Percentiles rank a stretch among this genome's conserved stretches.
phyloP scores from a whole-genome alignment of 2,888 invertebrate genomes.

The Penaeus monodon region DNA sequence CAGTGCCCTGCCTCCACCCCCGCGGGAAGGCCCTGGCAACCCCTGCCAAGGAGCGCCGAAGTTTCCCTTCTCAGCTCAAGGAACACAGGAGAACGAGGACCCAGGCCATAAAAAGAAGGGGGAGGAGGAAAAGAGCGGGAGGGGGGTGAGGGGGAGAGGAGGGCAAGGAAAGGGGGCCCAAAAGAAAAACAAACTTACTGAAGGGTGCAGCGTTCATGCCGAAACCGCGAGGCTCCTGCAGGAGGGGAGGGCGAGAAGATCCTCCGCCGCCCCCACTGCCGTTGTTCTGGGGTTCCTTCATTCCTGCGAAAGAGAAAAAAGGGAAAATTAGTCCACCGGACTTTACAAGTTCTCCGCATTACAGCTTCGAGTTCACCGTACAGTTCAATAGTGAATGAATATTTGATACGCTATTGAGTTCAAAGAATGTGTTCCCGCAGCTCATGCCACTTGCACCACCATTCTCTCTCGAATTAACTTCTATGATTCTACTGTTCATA shows the following conservation, averaged over 20 bases:
- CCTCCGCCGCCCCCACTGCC: constrained; percentile 42
- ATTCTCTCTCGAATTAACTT: no score
- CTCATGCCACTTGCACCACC: no score
- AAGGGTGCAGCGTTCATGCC: constrained; percentile 59
- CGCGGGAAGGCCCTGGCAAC: no score
- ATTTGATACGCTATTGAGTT: no score
- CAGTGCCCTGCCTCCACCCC: no score
- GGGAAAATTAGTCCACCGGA: no score
- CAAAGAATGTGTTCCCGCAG: no score
- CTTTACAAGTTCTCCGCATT: no score
- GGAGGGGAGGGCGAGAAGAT: constrained; percentile 63
- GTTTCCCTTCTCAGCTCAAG: not conserved
- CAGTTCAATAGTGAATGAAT: no score
- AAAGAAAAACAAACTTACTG: constrained; percentile 40
- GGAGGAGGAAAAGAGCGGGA: not conserved
- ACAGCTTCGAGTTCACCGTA: no score
- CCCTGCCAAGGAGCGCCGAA: no score
- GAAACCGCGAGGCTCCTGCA: constrained; percentile 63
- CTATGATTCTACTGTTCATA: no score
- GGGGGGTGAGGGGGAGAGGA: not conserved
- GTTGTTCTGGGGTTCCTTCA: constrained; percentile 57
- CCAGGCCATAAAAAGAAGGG: not conserved
- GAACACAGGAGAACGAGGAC: not conserved
- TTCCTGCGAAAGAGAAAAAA: constrained; percentile 37
- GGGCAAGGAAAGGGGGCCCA: not conserved